Evolutionary conservation across 1,140 invertebrate species (phyloP), one percentile per base, ranked within the genome.

Genomic region (Choristoneura fumiferana): DNA sequence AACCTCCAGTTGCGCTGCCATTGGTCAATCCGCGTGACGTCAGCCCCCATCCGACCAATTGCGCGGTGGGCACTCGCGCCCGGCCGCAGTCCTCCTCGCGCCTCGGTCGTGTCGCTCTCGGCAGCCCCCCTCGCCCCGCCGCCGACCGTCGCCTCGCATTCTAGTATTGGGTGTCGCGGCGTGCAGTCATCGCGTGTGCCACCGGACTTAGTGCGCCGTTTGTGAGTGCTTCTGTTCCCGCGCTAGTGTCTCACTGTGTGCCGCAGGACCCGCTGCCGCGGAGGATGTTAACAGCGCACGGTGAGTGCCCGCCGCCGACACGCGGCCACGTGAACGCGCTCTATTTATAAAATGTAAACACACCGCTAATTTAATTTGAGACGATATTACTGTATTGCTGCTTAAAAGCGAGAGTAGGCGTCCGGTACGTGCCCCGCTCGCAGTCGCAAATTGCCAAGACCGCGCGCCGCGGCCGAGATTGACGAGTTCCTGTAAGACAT

Each of bases 201-300:
- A 75, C 83, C 67, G 76, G 83, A 84, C 82, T 83, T 68, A 84
- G 84, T 87, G 84, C 84, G 84, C 84, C 78, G 80, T 83, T 84
- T 86, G 83, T 87, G 83, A 87, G 84, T 87, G 84, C 83, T 87
- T 70, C 73, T 76, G 71, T 81, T 84, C 81, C 78, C 81, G 80
- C 78, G 74, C 83, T 74, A 84, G 84, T 86, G 83, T 82, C 83
- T 49, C 43, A 49, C 43, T 84, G 83, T 87, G 84, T 84, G 77
- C 78, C 73, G 75, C 74, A 83, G 74, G 76, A 81, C 73, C 79
- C 71, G 58, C 72, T 74, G 70, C 65, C 74, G 76, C 85, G 76
- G 85, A 88, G 83, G 83, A 88, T 88, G 85, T 86, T 88, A 88
- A 85, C 85, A 88, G 85, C 83, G 71, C 76, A 84, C 85, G 85